phyloP scores from a whole-genome alignment of 2,888 invertebrate species.

The Apoderus coryli region DNA sequence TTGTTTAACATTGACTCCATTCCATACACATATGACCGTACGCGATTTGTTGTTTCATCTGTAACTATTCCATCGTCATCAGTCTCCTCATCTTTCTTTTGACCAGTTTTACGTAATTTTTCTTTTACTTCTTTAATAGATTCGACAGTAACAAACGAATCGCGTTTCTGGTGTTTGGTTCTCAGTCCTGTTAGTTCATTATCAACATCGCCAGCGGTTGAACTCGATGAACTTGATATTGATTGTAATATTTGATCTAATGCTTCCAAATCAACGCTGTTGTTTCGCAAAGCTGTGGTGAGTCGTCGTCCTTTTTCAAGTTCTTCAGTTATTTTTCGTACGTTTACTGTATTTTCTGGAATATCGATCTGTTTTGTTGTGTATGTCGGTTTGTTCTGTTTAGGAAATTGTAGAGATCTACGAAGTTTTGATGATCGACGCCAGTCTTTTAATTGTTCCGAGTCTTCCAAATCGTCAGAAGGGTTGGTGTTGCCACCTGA shows the following conservation, averaged over 20 bases:
- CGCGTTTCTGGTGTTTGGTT: conserved; percentile 27
- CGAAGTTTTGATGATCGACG: conserved; percentile 47
- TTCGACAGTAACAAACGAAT: conserved; percentile 44
- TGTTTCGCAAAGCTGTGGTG: conserved; percentile 37
- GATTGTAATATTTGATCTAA: conserved; percentile 36
- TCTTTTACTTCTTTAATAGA: conserved; percentile 43
- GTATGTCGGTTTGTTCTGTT: conserved; percentile 24
- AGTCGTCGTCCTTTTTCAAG: conserved; percentile 39
- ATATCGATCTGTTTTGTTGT: conserved; percentile 24
- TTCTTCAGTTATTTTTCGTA: conserved; percentile 39
- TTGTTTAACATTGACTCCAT: conserved; percentile 30
- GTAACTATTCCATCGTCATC: conserved; percentile 35
- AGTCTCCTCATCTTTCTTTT: conserved; percentile 18
- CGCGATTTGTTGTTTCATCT: conserved; percentile 28
- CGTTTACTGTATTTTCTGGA: conserved; percentile 38
- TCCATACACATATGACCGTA: conserved; percentile 34
- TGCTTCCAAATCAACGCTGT: conserved; percentile 38
- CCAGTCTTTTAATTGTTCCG: conserved; percentile 40
- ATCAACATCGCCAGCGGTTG: conserved; percentile 20
- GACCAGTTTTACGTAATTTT: conserved; percentile 39
- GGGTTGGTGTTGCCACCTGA: conserved; percentile 25
- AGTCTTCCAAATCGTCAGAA: conserved; percentile 27
- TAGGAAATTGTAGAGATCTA: conserved; percentile 52
- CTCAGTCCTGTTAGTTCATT: conserved; percentile 16
- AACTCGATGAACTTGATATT: conserved; percentile 27